Evolutionary conservation across 2,888 invertebrate genomes (phyloP).

Genomic region (Apotomis capreana): DNA sequence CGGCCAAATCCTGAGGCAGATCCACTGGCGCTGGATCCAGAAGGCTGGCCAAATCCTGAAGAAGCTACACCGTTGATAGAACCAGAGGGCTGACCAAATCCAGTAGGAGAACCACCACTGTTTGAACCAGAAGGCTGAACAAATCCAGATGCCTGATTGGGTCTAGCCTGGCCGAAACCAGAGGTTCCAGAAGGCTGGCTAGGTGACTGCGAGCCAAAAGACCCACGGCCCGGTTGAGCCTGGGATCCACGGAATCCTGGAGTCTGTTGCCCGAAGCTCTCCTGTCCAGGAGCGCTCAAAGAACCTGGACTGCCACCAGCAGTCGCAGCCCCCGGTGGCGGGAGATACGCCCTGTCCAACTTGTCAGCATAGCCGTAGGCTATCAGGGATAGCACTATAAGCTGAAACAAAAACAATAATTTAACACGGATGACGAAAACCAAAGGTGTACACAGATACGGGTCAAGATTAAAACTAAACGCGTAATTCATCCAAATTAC

Average conservation of each 20-base stretch:
- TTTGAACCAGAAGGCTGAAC: conserved; percentile 34
- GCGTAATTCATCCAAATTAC: conserved; percentile 24
- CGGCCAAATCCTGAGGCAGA: conserved; percentile 35
- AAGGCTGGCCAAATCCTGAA: conserved; percentile 16
- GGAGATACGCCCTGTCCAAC: conserved; percentile 74
- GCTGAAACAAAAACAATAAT: conserved; percentile 59
- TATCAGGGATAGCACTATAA: conserved; percentile 70
- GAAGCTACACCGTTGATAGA: conserved; percentile 2
- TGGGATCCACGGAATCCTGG: conserved; percentile 34
- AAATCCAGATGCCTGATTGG: conserved; percentile 39
- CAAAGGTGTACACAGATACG: conserved; percentile 26
- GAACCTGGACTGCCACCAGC: conserved; percentile 76
- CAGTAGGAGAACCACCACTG: conserved; percentile 5
- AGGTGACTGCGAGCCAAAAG: conserved; percentile 12
- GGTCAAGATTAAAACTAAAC: conserved; percentile 28
- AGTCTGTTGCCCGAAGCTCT: conserved; percentile 43
- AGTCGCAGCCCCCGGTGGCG: conserved; percentile 69
- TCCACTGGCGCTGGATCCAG: conserved; percentile 1
- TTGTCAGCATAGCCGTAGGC: conserved; percentile 74
- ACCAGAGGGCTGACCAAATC: conserved; percentile 36
- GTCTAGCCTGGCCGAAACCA: conserved; percentile 34
- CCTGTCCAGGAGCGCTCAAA: conserved; percentile 60
- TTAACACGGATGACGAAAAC: conserved; percentile 37
- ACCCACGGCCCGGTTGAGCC: conserved; percentile 32
- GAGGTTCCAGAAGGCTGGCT: conserved; percentile 25